Evolutionary conservation across 2,113 vertebrate genomes (phyloP), one percentile per base, ranked within the genome.

Genomic region (Agelaius tricolor): DNA sequence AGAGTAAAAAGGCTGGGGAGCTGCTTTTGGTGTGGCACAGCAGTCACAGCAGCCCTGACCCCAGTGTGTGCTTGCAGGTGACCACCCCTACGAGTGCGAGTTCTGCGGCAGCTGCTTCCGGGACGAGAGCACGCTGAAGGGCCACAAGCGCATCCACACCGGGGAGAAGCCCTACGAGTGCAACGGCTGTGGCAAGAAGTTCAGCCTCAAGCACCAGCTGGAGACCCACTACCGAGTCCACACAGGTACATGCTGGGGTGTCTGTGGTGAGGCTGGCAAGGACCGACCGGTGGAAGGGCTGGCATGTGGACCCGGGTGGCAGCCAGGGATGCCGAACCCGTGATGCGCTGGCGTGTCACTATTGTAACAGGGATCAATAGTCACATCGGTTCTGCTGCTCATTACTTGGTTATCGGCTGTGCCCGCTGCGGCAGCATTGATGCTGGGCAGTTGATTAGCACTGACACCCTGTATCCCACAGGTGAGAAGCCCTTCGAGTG

Each of bases 401-500:
- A 96, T 99, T 98, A 97, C 98, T 96, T 80, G 98, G 98, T 96
- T 97, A 97, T 99, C 0, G 11, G 94, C 75, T 12, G 78, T 10
- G 43, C 87, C 75, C 23, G 2, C 49, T 5, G 0, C 1, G 0
- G 78, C 63, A 39, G 69, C 1, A 0, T 41, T 12, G 1, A 43
- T 68, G 87, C 71, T 0, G n/a, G 96, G 92, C 75, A 61, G 95
- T 95, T 97, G 95, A 96, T 98, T 87, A 95, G 85, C 37, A 69
- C 66, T 95, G 85, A 95, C 4, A 2, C 65, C 30, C 46, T 41
- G 4, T 61, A 11, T 59, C 58, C 65, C 28, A 5, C 97, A 99
- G 99, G 99, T 43, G 99, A 99, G 98, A 99, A 99, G 98, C 99
- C 99, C 89, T 99, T 99, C 9, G 99, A 99, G 98, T 99, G 99